Base-by-base conservation (phyloP, 1,140 invertebrate genomes). In the Bathynomus jamesi region DNA sequence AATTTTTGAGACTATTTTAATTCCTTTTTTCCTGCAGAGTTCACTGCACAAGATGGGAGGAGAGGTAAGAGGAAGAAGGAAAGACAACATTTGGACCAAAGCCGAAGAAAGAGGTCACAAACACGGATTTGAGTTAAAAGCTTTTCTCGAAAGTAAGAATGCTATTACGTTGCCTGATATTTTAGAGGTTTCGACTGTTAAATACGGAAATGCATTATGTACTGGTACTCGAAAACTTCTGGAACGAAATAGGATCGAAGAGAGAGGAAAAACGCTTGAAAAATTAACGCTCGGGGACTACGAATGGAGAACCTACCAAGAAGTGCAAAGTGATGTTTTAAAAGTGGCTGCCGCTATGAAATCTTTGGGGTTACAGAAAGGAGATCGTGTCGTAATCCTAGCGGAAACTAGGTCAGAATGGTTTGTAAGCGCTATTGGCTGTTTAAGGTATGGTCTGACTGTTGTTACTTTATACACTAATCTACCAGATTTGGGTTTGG, bases 361-460 rank as follows among this genome's bases (percentile, higher is more conserved):
- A 11, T 63, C 31, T 27, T 69, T 84, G 27, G 83, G 82, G 17
- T 76, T 81, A 67, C 78, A 79, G 70, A 79, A 80, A 0, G 75
- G 78, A 21, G 76, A 80, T 53, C 81, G 81, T 30, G 74, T 84
- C 10, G 77, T 82, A 8, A 81, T 85, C 24, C 83, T 83, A 79
- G 80, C 83, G 10, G 85, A 85, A 71, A 85, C 84, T 4, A 78
- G 83, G 61, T 80, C 84, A 11, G 84, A 85, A 72, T 85, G 84
- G 84, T 81, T 84, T 76, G 80, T 84, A n/a, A 77, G 81, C n/a
- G 82, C 82, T 1, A 80, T 83, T 66, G 82, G 83, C 11, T 82
- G 82, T 67, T 81, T 85, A 46, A 80, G 80, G 10, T 70, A 71
- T 62, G 73, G 62, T 3, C 21, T 72, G 61, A 74, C 77, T 25